Base-by-base conservation (phyloP, 2,797 vertebrate species). In the Tachyglossus aculeatus region DNA sequence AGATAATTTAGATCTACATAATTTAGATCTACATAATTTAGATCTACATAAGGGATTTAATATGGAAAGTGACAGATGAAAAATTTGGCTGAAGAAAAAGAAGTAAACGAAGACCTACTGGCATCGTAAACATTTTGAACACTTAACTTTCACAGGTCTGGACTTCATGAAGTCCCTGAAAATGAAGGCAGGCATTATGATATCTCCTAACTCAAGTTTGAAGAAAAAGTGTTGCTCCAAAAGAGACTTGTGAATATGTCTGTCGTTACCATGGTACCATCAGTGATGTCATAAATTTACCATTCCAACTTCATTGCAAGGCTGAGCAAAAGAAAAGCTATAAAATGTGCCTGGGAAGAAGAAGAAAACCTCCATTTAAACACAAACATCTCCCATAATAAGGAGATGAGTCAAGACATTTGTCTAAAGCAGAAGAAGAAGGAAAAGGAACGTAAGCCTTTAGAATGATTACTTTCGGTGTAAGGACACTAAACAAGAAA, bases 381-480 rank as follows among this genome's bases (percentile, higher is more conserved):
- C 54, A 21, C 57, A 83, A 71, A 25, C 65, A 67, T 21, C 16
- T 62, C 48, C 68, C 18, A 0, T 10, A 6, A 54, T 52, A 47
- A 71, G 72, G 54, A 85, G 50, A 85, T 78, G 73, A 86, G 81
- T 59, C 82, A 81, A 83, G 82, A 81, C 18, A 7, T 5, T 18
- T 41, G 69, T 7, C 19, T 65, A 44, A 84, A 68, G 71, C 22
- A 32, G 50, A 88, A 87, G 81, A 80, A 47, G 39, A 85, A 86
- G 74, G 64, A 68, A 11, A 86, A 69, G 53, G 38, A 44, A 73
- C 6, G 16, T 14, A 34, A 60, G 7, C 18, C 34, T 32, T 12
- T 6, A 11, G 9, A 75, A 63, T 1, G 37, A 56, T 65, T 59
- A n/a, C n/a, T n/a, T n/a, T n/a, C n/a, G n/a, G n/a, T n/a, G n/a